Conservation (phyloP, 2,797 vertebrate genomes). For the Siniperca obscura region DNA sequence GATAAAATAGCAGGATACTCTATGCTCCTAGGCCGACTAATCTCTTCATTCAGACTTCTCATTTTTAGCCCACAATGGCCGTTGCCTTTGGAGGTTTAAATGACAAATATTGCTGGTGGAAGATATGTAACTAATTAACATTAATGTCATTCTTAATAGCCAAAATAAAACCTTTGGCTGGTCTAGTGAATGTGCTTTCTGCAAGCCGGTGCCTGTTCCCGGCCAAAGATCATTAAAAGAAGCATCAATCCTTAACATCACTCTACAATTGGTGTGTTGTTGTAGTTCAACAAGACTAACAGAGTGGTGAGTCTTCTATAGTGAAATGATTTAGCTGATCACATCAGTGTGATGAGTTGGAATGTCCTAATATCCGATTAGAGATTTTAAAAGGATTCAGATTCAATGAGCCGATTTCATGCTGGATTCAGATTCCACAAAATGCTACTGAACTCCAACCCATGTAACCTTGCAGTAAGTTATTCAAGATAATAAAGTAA, state of each 20-base stretch:
- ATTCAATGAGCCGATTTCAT: background rate
- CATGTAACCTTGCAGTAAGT: background rate
- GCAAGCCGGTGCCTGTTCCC: too few relatives aligned
- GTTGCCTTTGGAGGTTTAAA: background rate
- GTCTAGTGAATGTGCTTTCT: background rate
- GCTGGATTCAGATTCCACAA: background rate
- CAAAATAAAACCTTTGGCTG: background rate
- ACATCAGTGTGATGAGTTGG: background rate
- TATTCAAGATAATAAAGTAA: background rate
- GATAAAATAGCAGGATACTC: background rate
- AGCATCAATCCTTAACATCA: background rate
- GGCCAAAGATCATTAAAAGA: background rate
- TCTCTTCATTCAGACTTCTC: background rate
- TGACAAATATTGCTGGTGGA: too few relatives aligned
- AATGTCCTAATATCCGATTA: background rate
- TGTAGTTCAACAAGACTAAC: background rate
- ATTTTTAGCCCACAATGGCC: background rate
- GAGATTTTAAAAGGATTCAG: too few relatives aligned
- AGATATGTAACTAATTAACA: background rate
- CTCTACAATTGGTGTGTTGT: background rate
- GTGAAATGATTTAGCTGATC: background rate
- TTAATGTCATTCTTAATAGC: background rate
- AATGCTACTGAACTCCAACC: background rate
- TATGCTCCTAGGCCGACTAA: background rate
- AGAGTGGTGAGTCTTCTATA: background rate